Conservation (phyloP, 1,140 invertebrate species). For the Ganaspis sp. region DNA sequence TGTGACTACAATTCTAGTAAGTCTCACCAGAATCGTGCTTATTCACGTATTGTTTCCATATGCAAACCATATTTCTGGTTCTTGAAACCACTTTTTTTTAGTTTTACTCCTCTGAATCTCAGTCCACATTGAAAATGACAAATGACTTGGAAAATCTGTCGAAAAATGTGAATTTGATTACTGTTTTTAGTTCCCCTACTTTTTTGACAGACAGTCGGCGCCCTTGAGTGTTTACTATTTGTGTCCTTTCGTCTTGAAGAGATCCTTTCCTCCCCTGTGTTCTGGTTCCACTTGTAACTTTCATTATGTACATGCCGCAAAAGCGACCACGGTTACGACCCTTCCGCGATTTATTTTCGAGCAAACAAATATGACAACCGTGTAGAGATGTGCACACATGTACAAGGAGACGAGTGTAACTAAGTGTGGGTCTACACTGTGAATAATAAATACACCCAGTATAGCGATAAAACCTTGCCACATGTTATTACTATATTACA, state of each 20-base stretch:
- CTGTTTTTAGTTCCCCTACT: neutral
- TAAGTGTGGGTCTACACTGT: constrained; percentile 37
- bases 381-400: constrained; percentile 2
- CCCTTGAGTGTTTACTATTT: neutral
- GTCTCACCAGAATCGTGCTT: no score
- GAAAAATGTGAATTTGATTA: no score
- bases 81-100: no score
- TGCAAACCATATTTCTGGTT: no score
- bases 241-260: neutral
- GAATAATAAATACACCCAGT: constrained; percentile 63
- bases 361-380: constrained; percentile 4
- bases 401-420: constrained; percentile 41
- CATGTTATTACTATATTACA: constrained; percentile 67
- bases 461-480: constrained; percentile 59
- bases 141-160: no score
- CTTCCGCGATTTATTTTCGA: constrained; percentile 28
- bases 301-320: constrained; percentile 28
- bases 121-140: no score
- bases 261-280: neutral
- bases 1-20: no score
- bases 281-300: neutral
- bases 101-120: no score
- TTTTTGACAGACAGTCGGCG: neutral
- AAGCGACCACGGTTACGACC: neutral
- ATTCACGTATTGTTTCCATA: no score